A percentile compares a stretch with the other conserved stretches of the same genome.
Conservation (phyloP, 2,797 vertebrate genomes). For the Pipistrellus pygmaeus region DNA sequence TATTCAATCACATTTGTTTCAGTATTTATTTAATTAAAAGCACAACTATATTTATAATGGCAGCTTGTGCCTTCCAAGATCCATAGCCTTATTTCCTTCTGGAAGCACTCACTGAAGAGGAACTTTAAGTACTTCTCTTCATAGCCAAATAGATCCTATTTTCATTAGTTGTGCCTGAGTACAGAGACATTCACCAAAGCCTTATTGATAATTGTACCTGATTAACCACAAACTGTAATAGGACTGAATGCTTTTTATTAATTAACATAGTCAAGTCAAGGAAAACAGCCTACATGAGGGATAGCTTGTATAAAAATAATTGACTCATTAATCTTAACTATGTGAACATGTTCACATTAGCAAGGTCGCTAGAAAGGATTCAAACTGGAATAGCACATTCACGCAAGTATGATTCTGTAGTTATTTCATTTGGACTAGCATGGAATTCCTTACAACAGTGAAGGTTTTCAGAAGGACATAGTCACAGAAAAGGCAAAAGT, state of each 20-base stretch:
- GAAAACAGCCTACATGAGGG: conserved; percentile 85
- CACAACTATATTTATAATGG: conserved; percentile 65
- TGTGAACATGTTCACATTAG: conserved; percentile 85
- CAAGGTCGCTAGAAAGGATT: conserved; percentile 84
- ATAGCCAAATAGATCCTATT: conserved; percentile 78
- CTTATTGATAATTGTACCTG: conserved; percentile 85
- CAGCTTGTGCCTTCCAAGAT: conserved; percentile 58
- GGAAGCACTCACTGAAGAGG: conserved; percentile 65
- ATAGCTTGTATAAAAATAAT: conserved; percentile 88
- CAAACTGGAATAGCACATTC: conserved; percentile 66
- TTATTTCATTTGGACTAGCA: conserved; percentile 69
- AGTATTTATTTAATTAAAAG: conserved; percentile 80
- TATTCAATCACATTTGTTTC: conserved; percentile 78
- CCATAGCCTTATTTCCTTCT: conserved; percentile 71
- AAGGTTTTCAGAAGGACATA: conserved; percentile 65
- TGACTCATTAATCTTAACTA: conserved; percentile 89
- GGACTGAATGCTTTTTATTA: conserved; percentile 84
- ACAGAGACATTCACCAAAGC: conserved; percentile 76
- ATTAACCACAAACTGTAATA: conserved; percentile 85
- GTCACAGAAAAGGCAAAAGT: conserved; percentile 7
- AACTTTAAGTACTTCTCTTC: conserved; percentile 68
- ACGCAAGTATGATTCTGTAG: conserved; percentile 75
- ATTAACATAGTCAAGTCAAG: conserved; percentile 87
- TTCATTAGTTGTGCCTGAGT: conserved; percentile 79
- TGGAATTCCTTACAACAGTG: conserved; percentile 55